Base-by-base conservation (phyloP, 2,888 invertebrate species). In the Oscheius sp. region DNA sequence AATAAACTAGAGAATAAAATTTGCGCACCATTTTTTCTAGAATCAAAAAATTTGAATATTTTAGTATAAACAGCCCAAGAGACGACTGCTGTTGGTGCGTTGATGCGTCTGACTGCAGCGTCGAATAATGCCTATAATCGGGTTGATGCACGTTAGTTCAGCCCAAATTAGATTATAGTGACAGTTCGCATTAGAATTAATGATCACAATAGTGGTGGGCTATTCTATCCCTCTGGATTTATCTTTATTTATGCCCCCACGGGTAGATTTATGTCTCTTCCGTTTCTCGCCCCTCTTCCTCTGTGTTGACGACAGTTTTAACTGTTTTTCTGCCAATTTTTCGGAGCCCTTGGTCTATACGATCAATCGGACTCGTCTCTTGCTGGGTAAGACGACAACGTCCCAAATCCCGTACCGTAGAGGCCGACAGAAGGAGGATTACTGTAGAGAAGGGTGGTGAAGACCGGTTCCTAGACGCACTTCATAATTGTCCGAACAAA, bases 401-500 rank as follows among this genome's bases (percentile, higher is more conserved):
- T 52, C 49, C 66, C 27, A 52, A 66, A 66, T 66, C 66, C 66
- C 66, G 52, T 66, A 66, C 66, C 49, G 66, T 66, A 66, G 63
- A 52, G 52, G 49, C 52, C 52, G 52, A 21, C 43, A 6, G 2
- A 21, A 43, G 52, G 52, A 18, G 18, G 52, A 29, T 49, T 66
- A 66, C 66, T 49, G 66, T 66, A 66, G 66, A 49, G 5, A 35
- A n/a, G n/a, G n/a, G 35, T 35, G 35, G 35, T 35, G 35, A 35
- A 35, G 27, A 66, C 66, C 66, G 66, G 66, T 66, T 66, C 52
- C 25, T 16, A 66, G 66, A 66, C 66, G 66, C 66, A 49, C 66
- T 35, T 55, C 69, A 55, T 69, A 70, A 70, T 70, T 70, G 70
- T 35, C 58, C 70, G 70, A 70, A 70, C 59, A 45, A 70, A 70